Evolutionary conservation across 2,797 vertebrate genomes (phyloP), one percentile per base, ranked within the genome.

Genomic region (Falco berigora): DNA sequence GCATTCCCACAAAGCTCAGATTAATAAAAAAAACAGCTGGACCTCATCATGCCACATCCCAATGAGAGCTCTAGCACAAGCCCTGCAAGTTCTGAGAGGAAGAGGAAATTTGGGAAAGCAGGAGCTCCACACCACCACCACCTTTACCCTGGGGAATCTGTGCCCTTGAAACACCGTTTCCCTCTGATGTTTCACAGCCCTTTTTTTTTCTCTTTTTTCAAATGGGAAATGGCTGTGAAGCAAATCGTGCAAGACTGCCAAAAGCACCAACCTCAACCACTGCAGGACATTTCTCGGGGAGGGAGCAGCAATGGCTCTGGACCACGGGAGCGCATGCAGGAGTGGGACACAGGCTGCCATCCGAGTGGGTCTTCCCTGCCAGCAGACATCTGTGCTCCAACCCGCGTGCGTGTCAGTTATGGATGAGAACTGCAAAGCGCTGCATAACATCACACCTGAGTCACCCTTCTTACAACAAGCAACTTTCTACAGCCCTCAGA

Each of bases 321-420:
- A 36, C 15, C 32, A n/a, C 13, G 1, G 2, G 50, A 15, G 58
- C 1, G 25, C 14, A 8, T 1, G 38, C 25, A 12, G n/a, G 24
- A 44, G 9, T 0, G 19, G 53, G 67, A 38, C 38, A 15, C 30
- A 12, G 55, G 6, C 25, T 23, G 34, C 4, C 3, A 1, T 9
- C 32, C 9, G 1, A 23, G n/a, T 0, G n/a, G 17, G 15, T 27
- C 84, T 8, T 9, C 76, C 56, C 56, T 23, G 38, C 46, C 84
- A n/a, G 84, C 66, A 52, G 69, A 19, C 50, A 25, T 2, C 47
- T 1, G 3, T 11, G 75, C 61, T 28, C 53, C 2, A 3, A 47
- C 36, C 27, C 2, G 11, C 1, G 24, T 8, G 2, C 1, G 4
- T 4, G 19, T 19, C 14, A 4, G 6, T 9, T 24, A 15, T 0